Percentiles rank a stretch among this genome's conserved stretches.
phyloP scores from a whole-genome alignment of 2,113 vertebrate genomes.

The Boulengeromyrus knoepffleri region DNA sequence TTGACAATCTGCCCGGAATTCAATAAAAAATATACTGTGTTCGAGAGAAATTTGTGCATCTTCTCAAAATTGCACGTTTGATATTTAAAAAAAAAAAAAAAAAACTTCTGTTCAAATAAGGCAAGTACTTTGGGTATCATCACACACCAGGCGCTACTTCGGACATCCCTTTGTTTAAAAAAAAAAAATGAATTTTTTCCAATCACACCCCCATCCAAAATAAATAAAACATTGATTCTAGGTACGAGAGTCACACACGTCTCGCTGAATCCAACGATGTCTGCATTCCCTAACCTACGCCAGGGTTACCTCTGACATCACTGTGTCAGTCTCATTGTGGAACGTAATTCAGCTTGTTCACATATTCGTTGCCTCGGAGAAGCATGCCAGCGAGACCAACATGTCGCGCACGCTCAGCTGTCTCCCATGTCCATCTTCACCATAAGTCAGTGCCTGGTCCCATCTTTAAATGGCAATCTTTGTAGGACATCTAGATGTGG shows the following conservation, averaged over 20 bases:
- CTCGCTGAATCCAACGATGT: not conserved
- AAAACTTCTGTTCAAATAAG: slow-evolving; percentile 54
- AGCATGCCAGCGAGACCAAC: not conserved
- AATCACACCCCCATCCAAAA: slow-evolving; percentile 10
- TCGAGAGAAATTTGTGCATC: slow-evolving; percentile 49
- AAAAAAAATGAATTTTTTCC: not conserved
- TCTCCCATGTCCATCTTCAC: not conserved
- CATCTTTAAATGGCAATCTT: not conserved
- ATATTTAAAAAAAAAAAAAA: slow-evolving; percentile 27
- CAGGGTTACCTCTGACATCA: not conserved
- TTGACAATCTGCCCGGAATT: slow-evolving; percentile 58
- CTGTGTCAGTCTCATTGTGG: slow-evolving; percentile 1
- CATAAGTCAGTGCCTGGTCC: not conserved
- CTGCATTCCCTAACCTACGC: not conserved
- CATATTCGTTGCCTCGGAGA: not conserved
- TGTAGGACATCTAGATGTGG: not conserved
- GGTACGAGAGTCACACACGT: not conserved
- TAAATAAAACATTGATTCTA: slow-evolving; percentile 12
- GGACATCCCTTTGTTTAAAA: not conserved
- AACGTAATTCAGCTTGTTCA: slow-evolving; percentile 7
- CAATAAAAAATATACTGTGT: slow-evolving; percentile 63
- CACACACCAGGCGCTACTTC: slow-evolving; percentile 16
- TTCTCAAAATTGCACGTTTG: slow-evolving; percentile 51
- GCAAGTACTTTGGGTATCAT: slow-evolving; percentile 55
- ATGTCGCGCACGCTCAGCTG: not conserved